Evolutionary conservation across 1,140 invertebrate species (phyloP), one percentile per base, ranked within the genome.

Genomic region (Pseudomyrmex sp.): DNA sequence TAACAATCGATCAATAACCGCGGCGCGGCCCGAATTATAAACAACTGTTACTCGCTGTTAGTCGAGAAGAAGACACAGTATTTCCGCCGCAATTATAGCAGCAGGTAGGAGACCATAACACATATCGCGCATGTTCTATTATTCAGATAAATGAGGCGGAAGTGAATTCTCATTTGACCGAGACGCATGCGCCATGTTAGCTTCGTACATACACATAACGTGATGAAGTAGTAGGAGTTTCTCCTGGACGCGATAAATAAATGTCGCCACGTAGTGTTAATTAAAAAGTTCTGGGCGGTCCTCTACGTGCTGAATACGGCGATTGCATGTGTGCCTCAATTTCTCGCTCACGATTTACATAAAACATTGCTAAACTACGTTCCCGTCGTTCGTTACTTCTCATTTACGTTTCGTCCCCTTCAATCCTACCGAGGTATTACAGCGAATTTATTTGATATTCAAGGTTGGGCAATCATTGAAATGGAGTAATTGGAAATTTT

Each of bases 121-220:
- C 66, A 80, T 50, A 80, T 80, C 54, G 76, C 23, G 76, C 66
- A 61, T 80, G 66, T 80, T 80, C 66, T 61, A 80, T 79, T 79
- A 79, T 80, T 80, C 76, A 72, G 66, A 80, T 80, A 80, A 80
- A 72, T 80, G 66, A 80, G 76, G 65, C 54, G 52, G 76, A 79
- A 79, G 66, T 80, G 52, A 80, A 80, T 80, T 70, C 76, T 80
- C 76, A 72, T 72, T 80, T 72, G 66, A 80, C 65, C 76, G 54
- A 58, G 76, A 70, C 76, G 76, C 66, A 80, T 80, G 76, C 76
- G 76, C 65, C 65, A 20, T 59, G 44, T 79, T 79, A 70, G 58
- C 35, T 59, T 20, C 2, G 54, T 35, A 44, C 44, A 15, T 70
- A 66, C 48, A 26, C 50, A 72, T 80, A 72, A 50, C 59, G 54